phyloP scores from a whole-genome alignment of 2,888 invertebrate species.

The Drosophila algonquin region DNA sequence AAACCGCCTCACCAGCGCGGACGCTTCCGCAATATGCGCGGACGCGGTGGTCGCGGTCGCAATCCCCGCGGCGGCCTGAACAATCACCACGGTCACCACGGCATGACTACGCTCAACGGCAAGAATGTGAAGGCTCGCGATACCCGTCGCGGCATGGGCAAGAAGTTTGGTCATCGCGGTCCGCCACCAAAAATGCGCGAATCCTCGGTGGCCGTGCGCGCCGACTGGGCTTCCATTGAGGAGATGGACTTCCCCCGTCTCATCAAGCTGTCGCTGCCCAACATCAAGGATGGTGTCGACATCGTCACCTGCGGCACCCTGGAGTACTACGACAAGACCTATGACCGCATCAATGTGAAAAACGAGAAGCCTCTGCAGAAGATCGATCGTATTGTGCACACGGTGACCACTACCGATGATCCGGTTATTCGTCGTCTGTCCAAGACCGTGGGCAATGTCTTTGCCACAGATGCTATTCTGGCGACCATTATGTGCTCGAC shows the following conservation, averaged over 20 bases:
- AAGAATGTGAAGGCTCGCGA: slow-evolving; percentile 93
- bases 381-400: slow-evolving; percentile 98
- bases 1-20: slow-evolving; percentile 97
- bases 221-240: slow-evolving; percentile 98
- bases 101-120: slow-evolving; percentile 93
- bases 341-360: slow-evolving; percentile 98
- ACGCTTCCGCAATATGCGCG: slow-evolving; percentile 92
- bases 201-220: slow-evolving; percentile 97
- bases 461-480: slow-evolving; percentile 98
- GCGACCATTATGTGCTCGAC: slow-evolving; percentile 99
- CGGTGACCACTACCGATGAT: slow-evolving; percentile 97
- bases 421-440: slow-evolving; percentile 97
- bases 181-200: slow-evolving; percentile 97
- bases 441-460: slow-evolving; percentile 97
- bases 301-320: slow-evolving; percentile 95
- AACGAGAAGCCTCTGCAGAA: slow-evolving; percentile 96
- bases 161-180: slow-evolving; percentile 85
- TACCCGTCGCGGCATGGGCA: slow-evolving; percentile 87
- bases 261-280: slow-evolving; percentile 95
- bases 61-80: slow-evolving; percentile 89
- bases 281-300: slow-evolving; percentile 93
- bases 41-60: slow-evolving; percentile 84
- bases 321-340: slow-evolving; percentile 98
- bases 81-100: slow-evolving; percentile 83
- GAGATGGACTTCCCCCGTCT: slow-evolving; percentile 99